A percentile compares a stretch with the other conserved stretches of the same genome.
phyloP scores from a whole-genome alignment of 2,888 invertebrate species.

The Rotaria magnacalcarata region DNA sequence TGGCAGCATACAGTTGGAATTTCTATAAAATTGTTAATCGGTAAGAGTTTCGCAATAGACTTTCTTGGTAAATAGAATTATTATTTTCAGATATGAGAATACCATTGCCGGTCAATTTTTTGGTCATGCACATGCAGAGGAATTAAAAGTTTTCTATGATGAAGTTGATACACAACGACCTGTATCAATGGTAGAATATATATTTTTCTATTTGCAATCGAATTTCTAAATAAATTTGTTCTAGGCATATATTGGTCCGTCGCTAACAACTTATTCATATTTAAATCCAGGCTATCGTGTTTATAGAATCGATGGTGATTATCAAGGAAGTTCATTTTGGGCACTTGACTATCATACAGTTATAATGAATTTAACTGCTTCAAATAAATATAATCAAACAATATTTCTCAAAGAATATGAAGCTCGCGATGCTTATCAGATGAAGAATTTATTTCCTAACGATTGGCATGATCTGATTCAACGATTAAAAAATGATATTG shows the following conservation, averaged over 20 bases:
- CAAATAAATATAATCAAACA: slow-evolving; percentile 38
- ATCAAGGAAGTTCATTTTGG: slow-evolving; percentile 35
- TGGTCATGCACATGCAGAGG: slow-evolving; percentile 87
- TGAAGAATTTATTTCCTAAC: slow-evolving; percentile 38
- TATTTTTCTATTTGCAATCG: too few relatives aligned
- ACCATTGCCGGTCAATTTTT: slow-evolving; percentile 76
- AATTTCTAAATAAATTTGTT: slow-evolving; percentile 61
- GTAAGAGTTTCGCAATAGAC: background rate
- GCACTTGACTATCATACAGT: slow-evolving; percentile 41
- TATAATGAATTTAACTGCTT: slow-evolving; percentile 44
- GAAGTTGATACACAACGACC: slow-evolving; percentile 30
- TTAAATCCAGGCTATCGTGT: slow-evolving; percentile 87
- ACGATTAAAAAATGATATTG: slow-evolving; percentile 28
- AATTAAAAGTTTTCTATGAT: slow-evolving; percentile 73
- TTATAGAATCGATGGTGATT: slow-evolving; percentile 85
- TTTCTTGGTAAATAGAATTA: too few relatives aligned
- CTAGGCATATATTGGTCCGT: slow-evolving; percentile 78
- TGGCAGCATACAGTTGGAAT: slow-evolving; percentile 78
- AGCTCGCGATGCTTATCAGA: slow-evolving; percentile 38
- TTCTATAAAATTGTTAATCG: slow-evolving; percentile 59
- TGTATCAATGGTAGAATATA: slow-evolving; percentile 31
- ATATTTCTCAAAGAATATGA: slow-evolving; percentile 44
- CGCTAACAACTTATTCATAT: slow-evolving; percentile 69
- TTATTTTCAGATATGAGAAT: slow-evolving; percentile 49
- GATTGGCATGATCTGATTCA: slow-evolving; percentile 42